Evolutionary conservation across 2,888 invertebrate genomes (phyloP).

Genomic region (Chorisops tibialis): DNA sequence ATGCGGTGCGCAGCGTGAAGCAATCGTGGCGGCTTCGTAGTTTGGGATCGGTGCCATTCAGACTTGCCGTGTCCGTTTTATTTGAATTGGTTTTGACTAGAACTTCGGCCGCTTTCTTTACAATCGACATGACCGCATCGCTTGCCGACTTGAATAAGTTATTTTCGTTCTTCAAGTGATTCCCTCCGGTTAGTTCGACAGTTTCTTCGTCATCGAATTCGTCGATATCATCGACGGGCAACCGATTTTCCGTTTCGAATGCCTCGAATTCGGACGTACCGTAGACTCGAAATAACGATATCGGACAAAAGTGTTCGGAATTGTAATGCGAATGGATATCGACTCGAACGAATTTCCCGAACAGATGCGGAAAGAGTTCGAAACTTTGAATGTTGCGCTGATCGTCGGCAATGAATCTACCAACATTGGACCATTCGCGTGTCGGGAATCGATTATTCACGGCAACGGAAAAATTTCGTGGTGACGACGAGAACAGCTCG

Average conservation of each 20-base stretch:
- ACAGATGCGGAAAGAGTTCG: conserved; percentile 72
- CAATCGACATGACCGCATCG: conserved; percentile 87
- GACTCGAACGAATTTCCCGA: conserved; percentile 85
- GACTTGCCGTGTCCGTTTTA: conserved; percentile 52
- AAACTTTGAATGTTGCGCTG: conserved; percentile 85
- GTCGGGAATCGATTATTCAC: conserved; percentile 88
- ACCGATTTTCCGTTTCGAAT: conserved; percentile 74
- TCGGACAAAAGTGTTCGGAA: conserved; percentile 94
- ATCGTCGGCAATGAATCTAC: conserved; percentile 83
- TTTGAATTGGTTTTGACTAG: conserved; percentile 69
- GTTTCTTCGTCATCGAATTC: conserved; percentile 66
- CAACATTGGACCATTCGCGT: conserved; percentile 87
- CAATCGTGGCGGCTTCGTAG: conserved; percentile 54
- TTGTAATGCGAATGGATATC: conserved; percentile 94
- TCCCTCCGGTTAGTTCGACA: conserved; percentile 44
- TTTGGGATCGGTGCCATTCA: conserved; percentile 35
- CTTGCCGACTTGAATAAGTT: conserved; percentile 83
- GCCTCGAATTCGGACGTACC: conserved; percentile 92
- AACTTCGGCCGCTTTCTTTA: conserved; percentile 86
- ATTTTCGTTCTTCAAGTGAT: conserved; percentile 55
- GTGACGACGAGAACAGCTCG: conserved; percentile 95
- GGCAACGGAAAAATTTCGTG: conserved; percentile 83
- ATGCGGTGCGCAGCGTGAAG: conserved; percentile 69
- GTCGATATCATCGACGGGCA: conserved; percentile 64
- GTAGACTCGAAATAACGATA: conserved; percentile 91